phyloP scores from a whole-genome alignment of 2,888 invertebrate genomes.

The Monochamus alternatus region DNA sequence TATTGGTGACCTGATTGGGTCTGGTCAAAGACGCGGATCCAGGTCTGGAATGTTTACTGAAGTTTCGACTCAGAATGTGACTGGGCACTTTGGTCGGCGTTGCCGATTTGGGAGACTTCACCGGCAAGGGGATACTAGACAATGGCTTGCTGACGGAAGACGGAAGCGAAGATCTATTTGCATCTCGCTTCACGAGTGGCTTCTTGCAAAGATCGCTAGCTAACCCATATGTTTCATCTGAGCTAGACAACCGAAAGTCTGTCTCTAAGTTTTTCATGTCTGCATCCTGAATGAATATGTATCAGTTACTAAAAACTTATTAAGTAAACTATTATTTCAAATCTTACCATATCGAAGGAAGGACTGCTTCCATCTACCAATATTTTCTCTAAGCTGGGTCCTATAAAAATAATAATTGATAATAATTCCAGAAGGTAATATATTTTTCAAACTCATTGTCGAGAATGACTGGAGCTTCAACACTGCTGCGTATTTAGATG shows the following conservation, averaged over 20 bases:
- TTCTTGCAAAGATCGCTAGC: constrained; percentile 33
- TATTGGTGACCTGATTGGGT: constrained; percentile 49
- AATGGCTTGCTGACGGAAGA: constrained; percentile 29
- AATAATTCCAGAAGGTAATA: too few relatives aligned
- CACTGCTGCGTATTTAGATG: too few relatives aligned
- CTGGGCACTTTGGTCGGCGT: constrained; percentile 40
- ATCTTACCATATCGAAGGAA: constrained; percentile 46
- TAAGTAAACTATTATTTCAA: too few relatives aligned
- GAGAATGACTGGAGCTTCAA: too few relatives aligned
- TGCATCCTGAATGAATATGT: constrained; percentile 22
- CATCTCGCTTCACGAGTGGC: constrained; percentile 32
- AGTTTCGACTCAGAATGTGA: constrained; percentile 37
- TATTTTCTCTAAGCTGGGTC: constrained; percentile 12
- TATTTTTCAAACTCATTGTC: too few relatives aligned
- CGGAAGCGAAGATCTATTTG: constrained; percentile 17
- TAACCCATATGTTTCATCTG: constrained; percentile 20
- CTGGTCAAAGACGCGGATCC: constrained; percentile 42
- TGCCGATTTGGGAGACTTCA: constrained; percentile 48
- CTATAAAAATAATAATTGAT: not conserved
- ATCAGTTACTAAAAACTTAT: not conserved
- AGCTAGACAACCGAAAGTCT: constrained; percentile 41
- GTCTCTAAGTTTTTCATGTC: constrained; percentile 34
- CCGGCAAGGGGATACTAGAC: constrained; percentile 54
- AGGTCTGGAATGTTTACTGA: constrained; percentile 36
- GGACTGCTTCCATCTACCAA: constrained; percentile 44